Conservation (phyloP, 2,113 vertebrate genomes). For the Panthera uncia region DNA sequence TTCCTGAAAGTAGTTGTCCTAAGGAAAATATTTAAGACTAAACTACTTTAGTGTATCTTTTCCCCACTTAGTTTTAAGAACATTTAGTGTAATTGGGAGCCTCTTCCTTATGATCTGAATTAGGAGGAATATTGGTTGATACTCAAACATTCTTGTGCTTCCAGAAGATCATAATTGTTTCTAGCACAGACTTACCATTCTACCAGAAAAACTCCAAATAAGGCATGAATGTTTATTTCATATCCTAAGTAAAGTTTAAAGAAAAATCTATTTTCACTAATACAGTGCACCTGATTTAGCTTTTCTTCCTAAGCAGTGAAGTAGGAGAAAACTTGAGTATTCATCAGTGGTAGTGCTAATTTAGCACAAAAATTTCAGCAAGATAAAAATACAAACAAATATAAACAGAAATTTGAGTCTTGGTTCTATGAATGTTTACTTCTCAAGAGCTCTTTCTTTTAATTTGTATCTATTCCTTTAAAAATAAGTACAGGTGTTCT, state of each 20-base stretch:
- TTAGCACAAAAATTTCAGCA: not conserved
- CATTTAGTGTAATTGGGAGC: not conserved
- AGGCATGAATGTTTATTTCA: conserved; percentile 1
- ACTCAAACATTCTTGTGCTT: not conserved
- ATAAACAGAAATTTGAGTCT: not conserved
- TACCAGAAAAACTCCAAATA: conserved; percentile 7
- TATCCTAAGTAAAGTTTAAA: not conserved
- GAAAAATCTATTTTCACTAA: not conserved
- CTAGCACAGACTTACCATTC: not conserved
- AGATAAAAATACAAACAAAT: not conserved
- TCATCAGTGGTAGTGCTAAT: not conserved
- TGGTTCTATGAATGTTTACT: not conserved
- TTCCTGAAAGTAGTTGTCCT: conserved; percentile 13
- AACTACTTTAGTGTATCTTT: not conserved
- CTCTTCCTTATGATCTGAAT: not conserved
- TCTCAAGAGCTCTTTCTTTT: not conserved
- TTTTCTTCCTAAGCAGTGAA: not conserved
- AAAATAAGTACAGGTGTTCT: not conserved
- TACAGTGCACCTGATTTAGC: not conserved
- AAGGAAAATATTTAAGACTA: not conserved
- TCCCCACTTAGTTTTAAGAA: not conserved
- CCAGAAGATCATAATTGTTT: not conserved
- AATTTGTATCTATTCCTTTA: not conserved
- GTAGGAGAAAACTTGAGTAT: not conserved
- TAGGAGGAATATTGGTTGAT: not conserved